phyloP scores from a whole-genome alignment of 2,888 invertebrate species.

The Acheta domesticus region DNA sequence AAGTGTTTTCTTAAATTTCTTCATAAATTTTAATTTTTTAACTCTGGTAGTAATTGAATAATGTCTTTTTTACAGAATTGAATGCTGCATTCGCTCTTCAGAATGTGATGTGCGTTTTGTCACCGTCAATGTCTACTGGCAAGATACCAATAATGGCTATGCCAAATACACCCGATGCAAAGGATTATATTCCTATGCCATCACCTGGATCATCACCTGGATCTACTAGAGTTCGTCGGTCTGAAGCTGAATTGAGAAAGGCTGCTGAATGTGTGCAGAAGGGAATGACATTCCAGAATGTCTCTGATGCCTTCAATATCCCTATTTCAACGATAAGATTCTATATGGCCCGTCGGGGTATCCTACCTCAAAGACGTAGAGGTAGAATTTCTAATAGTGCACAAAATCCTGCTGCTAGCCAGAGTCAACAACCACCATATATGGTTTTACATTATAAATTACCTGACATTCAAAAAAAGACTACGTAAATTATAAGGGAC shows the following conservation, averaged over 20 bases:
- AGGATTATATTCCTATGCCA: conserved; percentile 40
- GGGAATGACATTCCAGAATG: conserved; percentile 82
- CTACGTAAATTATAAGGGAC: not conserved
- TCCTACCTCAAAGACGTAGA: conserved; percentile 71
- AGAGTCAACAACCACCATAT: conserved; percentile 54
- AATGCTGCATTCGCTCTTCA: conserved; percentile 29
- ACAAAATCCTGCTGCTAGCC: conserved; percentile 42
- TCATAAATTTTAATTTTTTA: not conserved
- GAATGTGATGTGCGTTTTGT: conserved; percentile 29
- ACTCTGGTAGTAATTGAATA: not conserved
- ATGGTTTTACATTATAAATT: conserved; percentile 75
- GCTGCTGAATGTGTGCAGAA: conserved; percentile 83
- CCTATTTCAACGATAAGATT: conserved; percentile 83
- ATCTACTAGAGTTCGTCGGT: conserved; percentile 63
- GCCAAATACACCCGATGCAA: not conserved
- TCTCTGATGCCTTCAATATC: conserved; percentile 82
- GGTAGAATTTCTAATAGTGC: conserved; percentile 60
- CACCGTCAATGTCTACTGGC: conserved; percentile 19
- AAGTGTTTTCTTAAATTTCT: not conserved
- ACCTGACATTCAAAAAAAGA: conserved; percentile 55
- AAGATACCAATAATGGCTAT: conserved; percentile 30
- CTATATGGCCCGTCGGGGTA: conserved; percentile 84
- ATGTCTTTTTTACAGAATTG: conserved; percentile 28
- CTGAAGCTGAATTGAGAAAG: conserved; percentile 71
- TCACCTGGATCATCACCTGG: conserved; percentile 35